These are phyloP conservation scores for Hydropsyche betteni DNA, from an alignment of 2,888 invertebrate genomes.

Conservation along the genomic window DNA sequence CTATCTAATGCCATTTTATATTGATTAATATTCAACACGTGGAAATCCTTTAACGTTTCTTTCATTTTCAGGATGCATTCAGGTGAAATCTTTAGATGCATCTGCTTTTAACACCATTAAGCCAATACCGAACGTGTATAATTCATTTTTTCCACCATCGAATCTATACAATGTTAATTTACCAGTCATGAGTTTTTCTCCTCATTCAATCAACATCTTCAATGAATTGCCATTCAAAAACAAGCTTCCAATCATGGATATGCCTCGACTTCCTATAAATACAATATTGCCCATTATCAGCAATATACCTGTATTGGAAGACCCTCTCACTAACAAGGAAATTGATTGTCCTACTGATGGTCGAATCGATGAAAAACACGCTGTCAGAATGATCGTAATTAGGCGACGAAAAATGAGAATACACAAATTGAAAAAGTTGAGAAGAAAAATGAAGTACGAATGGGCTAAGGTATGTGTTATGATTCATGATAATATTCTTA, in stretches of 20 bases:
- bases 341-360: slow-evolving; percentile 62
- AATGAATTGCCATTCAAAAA: slow-evolving; percentile 22
- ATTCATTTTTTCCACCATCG: background rate
- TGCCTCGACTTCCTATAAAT: slow-evolving; percentile 39
- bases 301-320: slow-evolving; percentile 59
- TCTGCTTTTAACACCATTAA: background rate
- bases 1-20: no score
- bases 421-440: slow-evolving; percentile 81
- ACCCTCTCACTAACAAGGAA: slow-evolving; percentile 61
- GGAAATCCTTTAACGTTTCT: background rate
- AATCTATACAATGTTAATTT: background rate
- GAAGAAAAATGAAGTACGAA: slow-evolving; percentile 80
- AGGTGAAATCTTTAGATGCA: slow-evolving; percentile 11
- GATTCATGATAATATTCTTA: background rate
- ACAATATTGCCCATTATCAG: slow-evolving; percentile 29
- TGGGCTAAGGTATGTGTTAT: slow-evolving; percentile 70
- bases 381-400: slow-evolving; percentile 78
- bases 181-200: slow-evolving; percentile 29
- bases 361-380: slow-evolving; percentile 71
- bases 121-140: background rate
- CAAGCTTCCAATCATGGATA: slow-evolving; percentile 42
- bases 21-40: no score
- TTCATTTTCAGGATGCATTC: background rate
- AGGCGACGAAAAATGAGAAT: slow-evolving; percentile 86
- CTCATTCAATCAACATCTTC: slow-evolving; percentile 39